A percentile compares a stretch with the other conserved stretches of the same genome.
Conservation (phyloP, 2,113 vertebrate genomes). For the Panthera tigris region DNA sequence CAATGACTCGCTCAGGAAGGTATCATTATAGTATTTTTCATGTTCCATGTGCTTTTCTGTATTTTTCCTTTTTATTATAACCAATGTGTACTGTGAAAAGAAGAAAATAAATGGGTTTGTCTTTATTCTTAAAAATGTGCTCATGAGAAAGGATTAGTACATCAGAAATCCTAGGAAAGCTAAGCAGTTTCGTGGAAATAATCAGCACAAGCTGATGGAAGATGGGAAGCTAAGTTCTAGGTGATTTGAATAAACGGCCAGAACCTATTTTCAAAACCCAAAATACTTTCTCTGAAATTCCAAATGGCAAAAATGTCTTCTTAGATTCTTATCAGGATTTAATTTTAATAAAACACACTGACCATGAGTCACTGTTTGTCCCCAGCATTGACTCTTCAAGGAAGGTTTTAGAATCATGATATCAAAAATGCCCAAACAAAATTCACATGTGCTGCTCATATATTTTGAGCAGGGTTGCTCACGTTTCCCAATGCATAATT, state of each 20-base stretch:
- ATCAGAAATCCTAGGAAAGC: background rate
- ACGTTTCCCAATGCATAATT: background rate
- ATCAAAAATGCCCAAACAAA: background rate
- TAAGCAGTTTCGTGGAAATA: background rate
- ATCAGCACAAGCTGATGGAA: background rate
- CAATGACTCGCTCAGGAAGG: background rate
- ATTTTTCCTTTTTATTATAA: background rate
- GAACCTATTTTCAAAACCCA: background rate
- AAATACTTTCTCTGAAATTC: conserved; percentile 21
- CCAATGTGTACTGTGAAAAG: background rate
- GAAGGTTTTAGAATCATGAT: background rate
- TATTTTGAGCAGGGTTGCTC: background rate
- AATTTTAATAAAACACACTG: conserved; percentile 12
- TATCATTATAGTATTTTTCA: background rate
- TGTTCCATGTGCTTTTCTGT: background rate
- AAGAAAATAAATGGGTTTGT: background rate
- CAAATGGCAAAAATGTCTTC: background rate
- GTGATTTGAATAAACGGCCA: background rate
- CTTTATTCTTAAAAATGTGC: background rate
- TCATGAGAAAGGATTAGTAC: background rate
- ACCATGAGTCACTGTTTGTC: background rate
- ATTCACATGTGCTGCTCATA: background rate
- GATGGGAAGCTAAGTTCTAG: background rate
- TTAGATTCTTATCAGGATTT: background rate
- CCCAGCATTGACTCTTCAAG: background rate